phyloP scores from a whole-genome alignment of 2,113 vertebrate genomes.

The Sturnus vulgaris region DNA sequence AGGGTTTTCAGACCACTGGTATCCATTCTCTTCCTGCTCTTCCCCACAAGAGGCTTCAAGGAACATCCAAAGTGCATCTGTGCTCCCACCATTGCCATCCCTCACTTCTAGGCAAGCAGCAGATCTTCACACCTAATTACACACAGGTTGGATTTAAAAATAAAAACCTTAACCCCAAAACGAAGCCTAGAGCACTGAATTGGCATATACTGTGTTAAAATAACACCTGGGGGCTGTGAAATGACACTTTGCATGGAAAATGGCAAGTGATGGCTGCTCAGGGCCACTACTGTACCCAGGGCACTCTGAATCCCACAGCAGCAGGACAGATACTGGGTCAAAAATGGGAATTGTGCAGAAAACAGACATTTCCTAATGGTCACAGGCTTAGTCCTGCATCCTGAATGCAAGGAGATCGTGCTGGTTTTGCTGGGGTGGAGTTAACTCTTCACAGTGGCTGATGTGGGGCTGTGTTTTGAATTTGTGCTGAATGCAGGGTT shows the following conservation, averaged over 20 bases:
- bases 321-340: fast-evolving
- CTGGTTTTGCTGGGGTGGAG: neutral
- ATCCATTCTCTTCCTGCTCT: neutral
- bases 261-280: neutral
- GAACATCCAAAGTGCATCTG: fast-evolving
- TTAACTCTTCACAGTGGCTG: neutral
- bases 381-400: neutral
- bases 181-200: neutral
- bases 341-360: neutral
- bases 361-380: neutral
- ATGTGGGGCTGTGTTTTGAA: neutral
- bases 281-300: fast-evolving
- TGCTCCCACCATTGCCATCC: neutral
- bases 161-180: neutral
- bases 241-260: neutral
- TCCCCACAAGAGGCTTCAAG: neutral
- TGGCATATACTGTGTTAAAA: neutral
- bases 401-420: neutral
- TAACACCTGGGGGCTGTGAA: neutral
- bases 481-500: neutral
- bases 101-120: neutral
- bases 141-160: neutral
- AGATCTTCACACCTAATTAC: neutral
- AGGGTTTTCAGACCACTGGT: neutral
- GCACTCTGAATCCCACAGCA: neutral